Evolutionary conservation across 2,888 invertebrate genomes (phyloP), one percentile per base, ranked within the genome.

Genomic region (Bombylius discolor): DNA sequence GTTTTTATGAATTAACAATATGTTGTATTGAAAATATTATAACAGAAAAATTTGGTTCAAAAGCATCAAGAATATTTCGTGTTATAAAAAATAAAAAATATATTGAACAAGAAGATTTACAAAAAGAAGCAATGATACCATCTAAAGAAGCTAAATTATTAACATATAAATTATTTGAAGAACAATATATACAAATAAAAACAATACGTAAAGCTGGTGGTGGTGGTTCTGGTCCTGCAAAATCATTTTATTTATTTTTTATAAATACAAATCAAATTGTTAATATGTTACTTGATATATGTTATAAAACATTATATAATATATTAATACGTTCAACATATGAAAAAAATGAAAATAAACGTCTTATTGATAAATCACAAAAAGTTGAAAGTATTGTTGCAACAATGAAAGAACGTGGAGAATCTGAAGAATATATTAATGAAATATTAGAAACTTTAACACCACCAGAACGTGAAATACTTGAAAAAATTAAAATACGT

Each of bases 141-240:
- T 86, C 89, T 33, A 97, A 96, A 70, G 93, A 95, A 71, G 89
- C 92, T 4, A 96, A 96, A 70, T 82, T 88, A 61, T 73, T 94
- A 13, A 85, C 92, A 0, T 95, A 94, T 71, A 85, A 82, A 62
- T 75, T 98, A 61, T 76, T 93, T 51, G 87, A 89, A 68, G 89
- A 94, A 66, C 71, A 73, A 58, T 73, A 72, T 54, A 65, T 70
- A 32, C 73, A 74, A 58, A 70, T 73, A 1, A 72, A 89, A 74
- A 87, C 89, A 55, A 79, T 91, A 65, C 79, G 84, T 32, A 88
- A 86, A 70, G 75, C 80, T 1, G 81, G 82, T 45, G 82, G 78
- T 52, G 81, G 77, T 0, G 84, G 87, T 34, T 81, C 81, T 52
- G 85, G 85, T 1, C 86, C 90, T 39, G 85, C 87, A 1, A 89